A percentile compares a stretch with the other conserved stretches of the same genome.
These are phyloP conservation scores for Sula dactylatra DNA, from an alignment of 2,113 vertebrate species.

Conservation along the genomic window DNA sequence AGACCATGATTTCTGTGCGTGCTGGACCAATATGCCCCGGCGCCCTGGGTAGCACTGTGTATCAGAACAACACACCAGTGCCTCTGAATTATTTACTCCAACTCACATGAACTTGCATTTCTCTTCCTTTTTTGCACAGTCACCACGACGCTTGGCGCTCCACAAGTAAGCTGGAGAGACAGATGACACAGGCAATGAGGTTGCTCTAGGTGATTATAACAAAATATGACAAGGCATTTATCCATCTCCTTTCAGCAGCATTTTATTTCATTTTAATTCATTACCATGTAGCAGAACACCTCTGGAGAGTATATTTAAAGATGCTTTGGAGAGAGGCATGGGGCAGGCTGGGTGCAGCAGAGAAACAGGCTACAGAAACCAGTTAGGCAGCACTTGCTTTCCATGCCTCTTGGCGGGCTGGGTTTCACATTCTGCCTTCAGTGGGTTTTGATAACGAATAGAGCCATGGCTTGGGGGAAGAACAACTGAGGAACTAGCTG, in stretches of 20 bases:
- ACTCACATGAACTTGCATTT: slow-evolving; percentile 31
- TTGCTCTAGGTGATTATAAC: neutral
- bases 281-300: neutral
- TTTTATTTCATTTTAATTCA: neutral
- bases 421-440: neutral
- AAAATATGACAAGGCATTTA: neutral
- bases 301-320: neutral
- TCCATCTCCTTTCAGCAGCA: neutral
- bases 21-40: neutral
- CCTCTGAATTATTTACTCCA: slow-evolving; percentile 55
- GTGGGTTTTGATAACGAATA: neutral
- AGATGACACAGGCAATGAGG: neutral
- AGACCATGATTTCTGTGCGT: neutral
- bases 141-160: neutral
- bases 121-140: slow-evolving; percentile 20
- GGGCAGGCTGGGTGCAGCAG: neutral
- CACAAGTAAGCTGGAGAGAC: neutral
- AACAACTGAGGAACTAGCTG: neutral
- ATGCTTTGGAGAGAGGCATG: neutral
- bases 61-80: neutral
- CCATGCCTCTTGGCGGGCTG: neutral
- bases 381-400: neutral
- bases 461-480: neutral
- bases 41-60: neutral
- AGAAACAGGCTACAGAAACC: neutral